Evolutionary conservation across 2,113 vertebrate genomes (phyloP), one percentile per base, ranked within the genome.

Genomic region (Calidris pugnax): DNA sequence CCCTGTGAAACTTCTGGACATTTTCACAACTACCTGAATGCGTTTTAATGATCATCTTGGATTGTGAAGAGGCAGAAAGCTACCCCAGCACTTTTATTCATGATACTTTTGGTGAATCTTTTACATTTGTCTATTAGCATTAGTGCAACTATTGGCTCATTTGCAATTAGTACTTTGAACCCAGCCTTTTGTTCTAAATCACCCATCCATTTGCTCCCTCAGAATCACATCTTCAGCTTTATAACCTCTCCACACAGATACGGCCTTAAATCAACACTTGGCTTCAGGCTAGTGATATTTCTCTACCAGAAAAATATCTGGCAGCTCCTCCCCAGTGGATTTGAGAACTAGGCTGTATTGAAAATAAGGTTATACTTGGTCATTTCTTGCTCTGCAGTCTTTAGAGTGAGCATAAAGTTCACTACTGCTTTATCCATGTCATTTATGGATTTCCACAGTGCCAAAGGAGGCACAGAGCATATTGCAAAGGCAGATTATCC

Each of bases 281-380:
- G 72, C 94, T 89, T 85, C 64, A 77, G 72, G 88, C 82, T 79
- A 93, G 64, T 62, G 71, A 76, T 89, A 92, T 92, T 97, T 94
- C 87, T 90, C 77, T 79, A 92, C 41, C 62, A 71, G 64, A 59
- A 94, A 85, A 93, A 82, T 87, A 85, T 41, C 87, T 93, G 80
- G 55, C 91, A 88, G 82, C 53, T 87, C 35, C 45, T 81, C 53
- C 77, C n/a, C 53, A 56, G 59, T 43, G 67, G 30, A 71, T 83
- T 28, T 81, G 63, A 73, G 71, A 90, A 89, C 27, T 28, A 57
- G 73, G 24, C 87, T 84, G 32, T 43, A 32, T 53, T 92, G 85
- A 72, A 88, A 93, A 92, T 67, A 74, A 84, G 51, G 30, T 87
- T 88, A 62, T 64, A 51, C 35, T 67, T 92, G 57, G 50, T 89